A percentile compares a stretch with the other conserved stretches of the same genome.
phyloP scores from a whole-genome alignment of 2,113 vertebrate genomes.

The Cinclus cinclus region DNA sequence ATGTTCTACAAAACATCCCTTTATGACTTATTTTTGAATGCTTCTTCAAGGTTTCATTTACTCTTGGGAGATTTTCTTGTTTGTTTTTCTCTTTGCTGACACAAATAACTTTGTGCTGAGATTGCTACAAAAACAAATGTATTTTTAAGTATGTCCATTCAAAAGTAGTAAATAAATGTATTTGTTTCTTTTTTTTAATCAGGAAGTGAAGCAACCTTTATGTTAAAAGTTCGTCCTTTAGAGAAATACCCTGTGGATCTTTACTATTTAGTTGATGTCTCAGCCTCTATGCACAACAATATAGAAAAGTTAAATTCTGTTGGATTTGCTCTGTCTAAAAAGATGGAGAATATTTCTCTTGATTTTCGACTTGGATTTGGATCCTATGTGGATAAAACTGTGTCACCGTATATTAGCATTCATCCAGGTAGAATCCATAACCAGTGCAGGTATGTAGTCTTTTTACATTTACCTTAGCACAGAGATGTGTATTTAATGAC shows the following conservation, averaged over 20 bases:
- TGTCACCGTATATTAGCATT: slow-evolving; percentile 94
- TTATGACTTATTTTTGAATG: neutral
- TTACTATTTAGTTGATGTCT: slow-evolving; percentile 97
- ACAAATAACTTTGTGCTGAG: neutral
- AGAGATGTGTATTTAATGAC: neutral
- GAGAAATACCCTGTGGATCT: slow-evolving; percentile 94
- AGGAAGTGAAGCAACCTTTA: slow-evolving; percentile 87
- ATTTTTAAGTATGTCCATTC: slow-evolving; percentile 2
- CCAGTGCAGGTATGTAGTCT: slow-evolving; percentile 87
- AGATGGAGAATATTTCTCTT: slow-evolving; percentile 87
- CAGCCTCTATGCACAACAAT: slow-evolving; percentile 95
- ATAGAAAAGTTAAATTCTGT: slow-evolving; percentile 91
- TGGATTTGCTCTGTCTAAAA: slow-evolving; percentile 88
- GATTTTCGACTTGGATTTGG: slow-evolving; percentile 95
- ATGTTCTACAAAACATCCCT: neutral
- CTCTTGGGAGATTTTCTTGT: neutral
- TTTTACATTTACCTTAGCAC: neutral
- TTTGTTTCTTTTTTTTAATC: slow-evolving; percentile 57
- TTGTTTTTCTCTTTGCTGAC: slow-evolving; percentile 5
- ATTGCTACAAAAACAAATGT: neutral
- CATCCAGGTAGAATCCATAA: slow-evolving; percentile 94
- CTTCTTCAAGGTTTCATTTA: neutral
- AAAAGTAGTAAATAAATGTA: neutral
- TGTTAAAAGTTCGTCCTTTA: slow-evolving; percentile 86
- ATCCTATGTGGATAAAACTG: slow-evolving; percentile 97